phyloP scores from a whole-genome alignment of 2,888 invertebrate species.

The Lasioglossum zephyrum region DNA sequence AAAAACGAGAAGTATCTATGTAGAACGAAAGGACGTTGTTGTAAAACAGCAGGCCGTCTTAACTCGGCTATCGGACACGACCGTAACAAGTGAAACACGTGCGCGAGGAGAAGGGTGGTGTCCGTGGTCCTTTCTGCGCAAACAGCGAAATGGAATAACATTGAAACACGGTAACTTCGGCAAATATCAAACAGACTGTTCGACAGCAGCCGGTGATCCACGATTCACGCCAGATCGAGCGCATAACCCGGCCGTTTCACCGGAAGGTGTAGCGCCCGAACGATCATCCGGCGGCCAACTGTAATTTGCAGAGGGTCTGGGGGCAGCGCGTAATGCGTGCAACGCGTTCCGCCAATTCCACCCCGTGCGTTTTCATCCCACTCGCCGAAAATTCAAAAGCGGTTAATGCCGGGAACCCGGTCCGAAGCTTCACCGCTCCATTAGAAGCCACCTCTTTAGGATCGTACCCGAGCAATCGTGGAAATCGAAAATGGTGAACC shows the following conservation, averaged over 20 bases:
- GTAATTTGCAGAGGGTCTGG: not conserved
- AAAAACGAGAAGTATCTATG: too few species aligned
- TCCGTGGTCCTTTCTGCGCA: slow-evolving; percentile 8
- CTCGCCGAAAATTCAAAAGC: slow-evolving; percentile 37
- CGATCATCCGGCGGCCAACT: slow-evolving; percentile 8
- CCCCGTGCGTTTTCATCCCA: not conserved
- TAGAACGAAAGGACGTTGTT: too few species aligned
- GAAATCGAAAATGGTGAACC: slow-evolving; percentile 35
- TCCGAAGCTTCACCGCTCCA: slow-evolving; percentile 56
- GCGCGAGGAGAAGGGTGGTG: not conserved
- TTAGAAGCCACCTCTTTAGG: slow-evolving; percentile 66
- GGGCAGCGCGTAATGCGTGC: not conserved
- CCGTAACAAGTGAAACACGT: not conserved
- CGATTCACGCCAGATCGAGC: slow-evolving; percentile 32
- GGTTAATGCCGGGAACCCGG: slow-evolving; percentile 31
- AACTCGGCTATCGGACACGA: not conserved
- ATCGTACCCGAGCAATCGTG: slow-evolving; percentile 29
- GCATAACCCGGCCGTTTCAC: slow-evolving; percentile 30
- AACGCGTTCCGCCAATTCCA: not conserved
- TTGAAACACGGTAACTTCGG: slow-evolving; percentile 21
- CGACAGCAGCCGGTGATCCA: not conserved
- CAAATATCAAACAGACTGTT: slow-evolving; percentile 12
- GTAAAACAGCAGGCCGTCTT: too few species aligned
- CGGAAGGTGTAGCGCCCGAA: slow-evolving; percentile 35
- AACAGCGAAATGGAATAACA: not conserved